Evolutionary conservation across 2,113 vertebrate genomes (phyloP).

Genomic region (Globicephala melas): DNA sequence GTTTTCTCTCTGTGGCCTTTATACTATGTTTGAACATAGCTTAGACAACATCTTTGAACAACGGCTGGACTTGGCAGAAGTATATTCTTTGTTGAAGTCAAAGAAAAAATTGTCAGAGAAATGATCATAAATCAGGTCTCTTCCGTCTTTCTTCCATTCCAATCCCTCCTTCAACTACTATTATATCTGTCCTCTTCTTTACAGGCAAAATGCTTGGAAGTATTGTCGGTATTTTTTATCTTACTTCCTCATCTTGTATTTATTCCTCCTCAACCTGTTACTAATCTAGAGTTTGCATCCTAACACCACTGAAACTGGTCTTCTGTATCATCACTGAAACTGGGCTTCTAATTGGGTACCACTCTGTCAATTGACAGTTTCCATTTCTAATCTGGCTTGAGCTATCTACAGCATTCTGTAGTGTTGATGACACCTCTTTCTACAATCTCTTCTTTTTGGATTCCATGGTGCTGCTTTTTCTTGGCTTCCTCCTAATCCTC

Average conservation of each 20-base stretch:
- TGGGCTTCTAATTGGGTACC: not conserved
- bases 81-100: not conserved
- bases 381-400: not conserved
- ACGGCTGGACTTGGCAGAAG: not conserved
- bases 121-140: not conserved
- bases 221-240: not conserved
- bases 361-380: not conserved
- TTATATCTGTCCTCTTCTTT: not conserved
- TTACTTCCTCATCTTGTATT: not conserved
- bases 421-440: not conserved
- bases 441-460: not conserved
- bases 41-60: not conserved
- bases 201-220: not conserved
- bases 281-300: not conserved
- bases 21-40: not conserved
- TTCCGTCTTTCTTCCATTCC: not conserved
- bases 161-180: not conserved
- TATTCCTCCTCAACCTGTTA: not conserved
- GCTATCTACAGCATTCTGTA: rapidly evolving
- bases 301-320: not conserved
- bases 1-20: not conserved
- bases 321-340: not conserved
- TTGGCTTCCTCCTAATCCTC: not conserved
- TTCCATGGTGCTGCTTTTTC: not conserved
- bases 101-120: not conserved